Evolutionary conservation across 2,888 invertebrate species (phyloP), one percentile per base, ranked within the genome.

Genomic region (Synergus itoensis): DNA sequence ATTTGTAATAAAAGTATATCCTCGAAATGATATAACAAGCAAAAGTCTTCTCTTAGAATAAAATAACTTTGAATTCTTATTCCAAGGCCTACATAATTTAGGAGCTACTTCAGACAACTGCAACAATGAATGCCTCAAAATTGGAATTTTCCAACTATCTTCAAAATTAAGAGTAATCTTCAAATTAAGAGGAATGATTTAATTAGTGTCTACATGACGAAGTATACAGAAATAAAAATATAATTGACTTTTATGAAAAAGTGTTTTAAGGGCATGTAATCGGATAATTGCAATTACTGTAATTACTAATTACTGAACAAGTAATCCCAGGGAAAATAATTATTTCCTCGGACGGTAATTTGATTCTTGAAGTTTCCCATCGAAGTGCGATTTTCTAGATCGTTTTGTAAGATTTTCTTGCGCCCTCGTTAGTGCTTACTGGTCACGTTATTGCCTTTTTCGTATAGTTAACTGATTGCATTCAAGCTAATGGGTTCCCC

Each of bases 401-500:
- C 76, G 62, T 76, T 76, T 62, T 63, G 62, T 16, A 76, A 63
- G 60, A 45, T 45, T 63, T 76, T 76, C 76, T 76, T 76, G 43
- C 76, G 76, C 40, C 36, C 76, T 84, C 82, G 81, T 84, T 84
- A 84, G 81, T 79, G 81, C 45, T 77, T 48, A 53, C 36, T 16
- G 75, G 75, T 60, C 76, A 48, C 73, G 64, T 79, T 77, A 79
- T 77, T 57, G 79, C 77, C 28, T 12, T 78, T 67, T 57, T 60
- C 79, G 69, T 78, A 78, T 84, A 82, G 82, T 85, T 82, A 84
- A 83, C 80, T 84, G 85, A 85, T 85, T 85, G 84, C 82, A 79
- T 83, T 78, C 80, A 77, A 43, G 82, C 80, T 83, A 84, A 86
- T 83, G 84, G 82, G 75, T 81, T 81, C 82, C 73, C 78, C 60